Conservation (phyloP, 1,140 invertebrate species). For the Triops cancriformis region DNA sequence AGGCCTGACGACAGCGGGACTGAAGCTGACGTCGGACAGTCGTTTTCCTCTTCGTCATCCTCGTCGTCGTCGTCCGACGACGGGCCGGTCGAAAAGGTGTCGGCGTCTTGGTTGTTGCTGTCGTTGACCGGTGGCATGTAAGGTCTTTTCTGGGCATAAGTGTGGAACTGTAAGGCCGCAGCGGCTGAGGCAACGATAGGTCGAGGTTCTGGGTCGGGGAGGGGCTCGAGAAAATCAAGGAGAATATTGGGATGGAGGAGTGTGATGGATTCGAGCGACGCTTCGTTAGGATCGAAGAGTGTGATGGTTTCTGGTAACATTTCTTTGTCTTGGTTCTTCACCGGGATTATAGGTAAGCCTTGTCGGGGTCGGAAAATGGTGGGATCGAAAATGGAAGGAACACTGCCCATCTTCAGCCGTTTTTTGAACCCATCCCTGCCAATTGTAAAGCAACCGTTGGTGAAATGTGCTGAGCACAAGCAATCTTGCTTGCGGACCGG, state of each 20-base stretch:
- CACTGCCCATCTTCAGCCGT: not conserved
- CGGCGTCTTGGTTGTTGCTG: not conserved
- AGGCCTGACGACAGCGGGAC: not conserved
- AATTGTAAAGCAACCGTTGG: not conserved
- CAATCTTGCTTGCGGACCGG: not conserved
- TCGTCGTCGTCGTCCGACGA: not conserved
- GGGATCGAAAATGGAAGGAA: not conserved
- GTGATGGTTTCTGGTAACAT: not conserved
- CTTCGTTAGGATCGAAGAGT: not conserved
- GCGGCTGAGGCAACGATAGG: not conserved
- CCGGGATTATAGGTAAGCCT: not conserved
- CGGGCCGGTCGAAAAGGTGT: not conserved
- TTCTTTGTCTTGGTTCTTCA: not conserved
- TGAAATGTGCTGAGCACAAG: not conserved
- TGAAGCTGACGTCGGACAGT: not conserved
- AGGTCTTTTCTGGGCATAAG: not conserved
- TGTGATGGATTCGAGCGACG: not conserved
- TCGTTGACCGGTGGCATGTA: not conserved
- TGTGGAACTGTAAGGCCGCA: not conserved
- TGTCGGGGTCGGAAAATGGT: not conserved
- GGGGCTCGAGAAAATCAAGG: not conserved
- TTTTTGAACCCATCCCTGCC: not conserved
- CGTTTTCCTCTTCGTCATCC: not conserved
- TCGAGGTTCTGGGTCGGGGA: not conserved
- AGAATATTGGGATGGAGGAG: not conserved